A percentile compares a stretch with the other conserved stretches of the same genome.
Conservation (phyloP, 2,113 vertebrate genomes). For the Notothenia rossii region DNA sequence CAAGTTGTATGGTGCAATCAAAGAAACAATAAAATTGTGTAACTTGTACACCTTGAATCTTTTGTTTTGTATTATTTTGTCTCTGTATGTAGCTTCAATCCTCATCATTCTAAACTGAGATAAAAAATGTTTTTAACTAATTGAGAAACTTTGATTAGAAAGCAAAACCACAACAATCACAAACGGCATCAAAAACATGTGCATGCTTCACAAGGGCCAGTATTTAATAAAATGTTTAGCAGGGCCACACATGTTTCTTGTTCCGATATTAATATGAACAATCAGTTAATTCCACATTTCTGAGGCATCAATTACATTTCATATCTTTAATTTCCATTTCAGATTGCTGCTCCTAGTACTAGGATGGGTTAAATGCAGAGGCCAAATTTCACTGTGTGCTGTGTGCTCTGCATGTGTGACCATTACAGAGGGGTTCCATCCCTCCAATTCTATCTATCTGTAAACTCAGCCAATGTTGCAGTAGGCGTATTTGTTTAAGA, state of each 20-base stretch:
- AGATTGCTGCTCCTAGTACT: not conserved
- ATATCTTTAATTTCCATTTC: slow-evolving; percentile 35
- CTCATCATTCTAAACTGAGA: not conserved
- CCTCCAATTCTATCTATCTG: not conserved
- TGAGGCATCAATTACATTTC: slow-evolving; percentile 14
- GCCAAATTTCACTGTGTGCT: too few species aligned
- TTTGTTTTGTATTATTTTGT: not conserved
- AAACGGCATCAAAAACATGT: not conserved
- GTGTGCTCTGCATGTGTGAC: too few species aligned
- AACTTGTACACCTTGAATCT: slow-evolving; percentile 19
- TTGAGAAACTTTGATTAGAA: not conserved
- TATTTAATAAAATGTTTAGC: slow-evolving; percentile 29
- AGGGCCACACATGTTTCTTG: not conserved
- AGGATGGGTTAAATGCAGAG: too few species aligned
- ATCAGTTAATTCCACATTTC: slow-evolving; percentile 1
- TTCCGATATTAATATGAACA: too few species aligned
- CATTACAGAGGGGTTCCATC: too few species aligned
- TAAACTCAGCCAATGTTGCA: slow-evolving; percentile 37
- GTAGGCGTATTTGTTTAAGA: slow-evolving; percentile 40
- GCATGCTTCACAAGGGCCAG: slow-evolving; percentile 20
- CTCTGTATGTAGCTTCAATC: not conserved
- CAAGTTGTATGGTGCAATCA: slow-evolving; percentile 63
- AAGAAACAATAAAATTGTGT: slow-evolving; percentile 76
- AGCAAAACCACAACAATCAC: not conserved
- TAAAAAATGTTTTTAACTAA: not conserved